phyloP scores from a whole-genome alignment of 1,140 invertebrate genomes.

The Bicyclus anynana region DNA sequence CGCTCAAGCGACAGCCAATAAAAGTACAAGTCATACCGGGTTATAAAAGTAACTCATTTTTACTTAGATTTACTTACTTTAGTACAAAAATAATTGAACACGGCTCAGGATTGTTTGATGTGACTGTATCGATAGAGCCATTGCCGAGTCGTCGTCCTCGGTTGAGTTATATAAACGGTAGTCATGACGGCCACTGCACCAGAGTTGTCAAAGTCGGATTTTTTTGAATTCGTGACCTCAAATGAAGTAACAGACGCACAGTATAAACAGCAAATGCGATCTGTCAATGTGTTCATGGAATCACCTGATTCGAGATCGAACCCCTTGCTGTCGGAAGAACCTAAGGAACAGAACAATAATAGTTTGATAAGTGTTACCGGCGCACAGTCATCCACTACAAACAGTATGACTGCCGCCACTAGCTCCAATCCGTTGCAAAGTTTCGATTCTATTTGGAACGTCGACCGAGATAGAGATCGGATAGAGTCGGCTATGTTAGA shows the following conservation, averaged over 20 bases:
- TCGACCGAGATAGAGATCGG: slow-evolving; percentile 82
- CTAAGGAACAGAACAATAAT: slow-evolving; percentile 84
- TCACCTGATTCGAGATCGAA: slow-evolving; percentile 73
- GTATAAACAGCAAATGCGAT: slow-evolving; percentile 81
- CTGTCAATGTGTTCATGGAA: slow-evolving; percentile 80
- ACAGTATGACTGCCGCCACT: slow-evolving; percentile 60
- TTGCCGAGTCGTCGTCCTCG: slow-evolving; percentile 49
- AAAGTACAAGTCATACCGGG: slow-evolving; percentile 73
- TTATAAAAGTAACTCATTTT: slow-evolving; percentile 55
- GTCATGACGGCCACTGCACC: slow-evolving; percentile 88
- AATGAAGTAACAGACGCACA: slow-evolving; percentile 81
- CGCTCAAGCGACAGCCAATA: slow-evolving; percentile 73
- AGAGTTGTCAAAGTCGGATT: slow-evolving; percentile 86
- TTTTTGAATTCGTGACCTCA: slow-evolving; percentile 91
- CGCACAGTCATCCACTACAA: slow-evolving; percentile 55
- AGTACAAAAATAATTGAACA: slow-evolving; percentile 59
- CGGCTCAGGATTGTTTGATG: slow-evolving; percentile 42
- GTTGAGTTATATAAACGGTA: slow-evolving; percentile 77
- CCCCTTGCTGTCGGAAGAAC: slow-evolving; percentile 74
- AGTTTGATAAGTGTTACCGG: slow-evolving; percentile 76
- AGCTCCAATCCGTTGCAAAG: slow-evolving; percentile 70
- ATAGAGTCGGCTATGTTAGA: slow-evolving; percentile 86
- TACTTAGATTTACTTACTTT: slow-evolving; percentile 67
- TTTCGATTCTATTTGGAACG: slow-evolving; percentile 84
- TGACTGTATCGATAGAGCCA: slow-evolving; percentile 31